Conservation (phyloP, 2,113 vertebrate genomes). For the Cariama cristata region DNA sequence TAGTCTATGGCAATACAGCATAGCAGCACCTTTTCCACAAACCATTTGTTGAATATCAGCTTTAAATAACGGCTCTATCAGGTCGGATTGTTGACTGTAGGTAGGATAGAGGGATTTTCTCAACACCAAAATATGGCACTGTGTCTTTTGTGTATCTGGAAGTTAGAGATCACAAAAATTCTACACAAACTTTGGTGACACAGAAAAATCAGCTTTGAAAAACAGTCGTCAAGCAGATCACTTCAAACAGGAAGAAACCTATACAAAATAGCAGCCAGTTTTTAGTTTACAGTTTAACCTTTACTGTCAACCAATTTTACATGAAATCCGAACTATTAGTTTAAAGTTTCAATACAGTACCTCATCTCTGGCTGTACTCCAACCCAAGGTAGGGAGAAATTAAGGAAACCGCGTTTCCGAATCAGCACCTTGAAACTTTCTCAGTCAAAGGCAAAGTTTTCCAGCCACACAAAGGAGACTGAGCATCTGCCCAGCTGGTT, state of each 20-base stretch:
- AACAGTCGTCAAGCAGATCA: not conserved
- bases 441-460: not conserved
- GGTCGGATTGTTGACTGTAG: not conserved
- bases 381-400: not conserved
- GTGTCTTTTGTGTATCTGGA: not conserved
- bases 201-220: not conserved
- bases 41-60: not conserved
- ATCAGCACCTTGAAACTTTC: not conserved
- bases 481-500: not conserved
- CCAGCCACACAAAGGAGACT: not conserved
- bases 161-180: not conserved
- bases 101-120: not conserved
- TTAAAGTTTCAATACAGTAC: not conserved
- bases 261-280: not conserved
- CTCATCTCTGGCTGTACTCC: not conserved
- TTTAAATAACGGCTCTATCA: not conserved
- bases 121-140: not conserved
- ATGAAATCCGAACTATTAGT: not conserved
- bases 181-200: not conserved
- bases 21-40: not conserved
- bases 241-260: not conserved
- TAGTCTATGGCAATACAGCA: not conserved
- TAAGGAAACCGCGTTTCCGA: not conserved
- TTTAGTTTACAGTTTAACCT: not conserved
- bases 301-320: not conserved